Evolutionary conservation across 2,797 vertebrate genomes (phyloP).

Genomic region (Typhlichthys subterraneus): DNA sequence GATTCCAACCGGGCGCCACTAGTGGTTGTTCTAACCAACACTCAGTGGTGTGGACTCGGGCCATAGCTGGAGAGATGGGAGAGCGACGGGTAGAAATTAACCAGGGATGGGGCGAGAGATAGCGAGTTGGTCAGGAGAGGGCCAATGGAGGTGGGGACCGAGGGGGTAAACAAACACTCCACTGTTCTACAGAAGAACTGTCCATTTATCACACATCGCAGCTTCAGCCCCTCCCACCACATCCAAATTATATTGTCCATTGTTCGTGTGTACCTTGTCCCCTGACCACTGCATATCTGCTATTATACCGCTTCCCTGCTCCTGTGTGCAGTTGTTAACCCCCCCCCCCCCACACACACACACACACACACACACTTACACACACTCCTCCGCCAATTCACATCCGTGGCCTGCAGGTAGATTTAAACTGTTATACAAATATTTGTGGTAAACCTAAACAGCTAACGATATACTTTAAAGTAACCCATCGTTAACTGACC

Average conservation of each 20-base stretch:
- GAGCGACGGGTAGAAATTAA: constrained; percentile 37
- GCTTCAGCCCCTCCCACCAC: constrained; percentile 13
- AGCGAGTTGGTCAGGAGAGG: constrained; percentile 21
- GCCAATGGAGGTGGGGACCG: constrained; percentile 14
- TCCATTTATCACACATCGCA: constrained; percentile 53
- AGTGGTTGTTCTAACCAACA: constrained; percentile 20
- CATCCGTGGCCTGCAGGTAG: too few relatives aligned
- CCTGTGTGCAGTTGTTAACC: neutral
- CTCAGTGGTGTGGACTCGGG: constrained; percentile 53
- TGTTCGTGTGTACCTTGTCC: constrained; percentile 3
- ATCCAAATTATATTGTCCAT: constrained; percentile 25
- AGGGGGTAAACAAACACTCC: constrained; percentile 52
- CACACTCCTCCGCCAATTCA: neutral
- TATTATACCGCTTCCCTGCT: too few relatives aligned
- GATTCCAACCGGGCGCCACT: constrained; percentile 3
- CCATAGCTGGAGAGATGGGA: constrained; percentile 51
- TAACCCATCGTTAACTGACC: too few relatives aligned
- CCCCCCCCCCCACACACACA: neutral
- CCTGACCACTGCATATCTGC: too few relatives aligned
- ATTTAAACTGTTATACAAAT: too few relatives aligned
- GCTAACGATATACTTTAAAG: too few relatives aligned
- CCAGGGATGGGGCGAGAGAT: constrained; percentile 17
- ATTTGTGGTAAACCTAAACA: too few relatives aligned
- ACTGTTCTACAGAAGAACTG: constrained; percentile 65
- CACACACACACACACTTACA: neutral